Evolutionary conservation across 2,888 invertebrate genomes (phyloP).

Genomic region (Ypsolopha scabrella): DNA sequence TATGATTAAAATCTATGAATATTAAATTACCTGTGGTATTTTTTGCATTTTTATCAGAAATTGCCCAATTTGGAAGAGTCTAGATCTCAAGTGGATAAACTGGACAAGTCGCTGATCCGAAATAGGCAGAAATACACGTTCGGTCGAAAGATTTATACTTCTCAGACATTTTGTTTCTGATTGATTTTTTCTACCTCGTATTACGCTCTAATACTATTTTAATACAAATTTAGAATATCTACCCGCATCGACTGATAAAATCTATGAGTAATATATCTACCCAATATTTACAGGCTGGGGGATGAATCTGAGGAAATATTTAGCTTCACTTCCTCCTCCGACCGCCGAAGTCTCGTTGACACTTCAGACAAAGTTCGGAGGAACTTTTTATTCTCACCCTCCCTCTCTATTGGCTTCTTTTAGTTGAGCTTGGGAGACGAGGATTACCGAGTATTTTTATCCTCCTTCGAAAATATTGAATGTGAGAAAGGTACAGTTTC

Average conservation of each 20-base stretch:
- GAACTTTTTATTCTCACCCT: slow-evolving; percentile 39
- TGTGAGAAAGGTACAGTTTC: neutral
- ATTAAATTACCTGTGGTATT: too few species aligned
- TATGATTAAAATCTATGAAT: too few species aligned
- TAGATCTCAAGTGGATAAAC: too few species aligned
- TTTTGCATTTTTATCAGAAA: too few species aligned
- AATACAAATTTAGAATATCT: too few species aligned
- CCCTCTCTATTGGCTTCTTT: slow-evolving; percentile 36
- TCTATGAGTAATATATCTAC: neutral
- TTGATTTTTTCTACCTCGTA: neutral
- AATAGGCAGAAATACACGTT: too few species aligned
- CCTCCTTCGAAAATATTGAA: neutral
- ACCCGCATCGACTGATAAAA: neutral
- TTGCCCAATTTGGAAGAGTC: too few species aligned
- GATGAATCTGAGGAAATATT: slow-evolving; percentile 7
- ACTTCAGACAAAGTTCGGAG: slow-evolving; percentile 33
- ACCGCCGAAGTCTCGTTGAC: slow-evolving; percentile 43
- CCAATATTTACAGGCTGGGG: neutral
- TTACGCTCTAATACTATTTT: too few species aligned
- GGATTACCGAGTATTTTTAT: neutral
- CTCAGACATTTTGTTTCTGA: neutral
- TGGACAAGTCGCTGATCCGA: too few species aligned
- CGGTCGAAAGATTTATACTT: too few species aligned
- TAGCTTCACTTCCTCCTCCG: slow-evolving; percentile 13
- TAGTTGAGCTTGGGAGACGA: slow-evolving; percentile 23